Base-by-base conservation (phyloP, 1,140 invertebrate genomes). In the Aphelenchoides avenae region DNA sequence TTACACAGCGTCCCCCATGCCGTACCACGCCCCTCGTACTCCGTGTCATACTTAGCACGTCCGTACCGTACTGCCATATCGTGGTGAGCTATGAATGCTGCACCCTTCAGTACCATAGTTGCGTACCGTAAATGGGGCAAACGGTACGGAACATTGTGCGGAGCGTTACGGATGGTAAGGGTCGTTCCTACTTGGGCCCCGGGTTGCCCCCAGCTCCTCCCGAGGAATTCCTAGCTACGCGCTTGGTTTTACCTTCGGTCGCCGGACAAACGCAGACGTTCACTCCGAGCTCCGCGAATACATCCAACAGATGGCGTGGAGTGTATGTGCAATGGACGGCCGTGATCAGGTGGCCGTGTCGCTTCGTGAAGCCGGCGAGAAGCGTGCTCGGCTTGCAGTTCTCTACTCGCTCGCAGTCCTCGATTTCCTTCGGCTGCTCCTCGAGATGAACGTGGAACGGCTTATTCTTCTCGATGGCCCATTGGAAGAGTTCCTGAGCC, bases 361-460 rank as follows among this genome's bases (percentile, higher is more conserved):
- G 26, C 31, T 44, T 2, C 37, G 56, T 26, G 37, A 31, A 39
- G 43, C 33, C 5, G 30, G 20, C 37, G 24, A 41, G 26, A 11
- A 30, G 24, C 11, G 43, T 20, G 20, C 47, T 41, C 3, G 61
- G 68, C n/a, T 24, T 29, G 3, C 20, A 31, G 3, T 52, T 26
- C 1, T 58, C 15, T 39, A 30, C 60, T 7, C 11, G 34, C 11
- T 41, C 6, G 36, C 61, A 68, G 13, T 71, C 64, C n/a, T 57
- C 26, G 36, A 75, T 57, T 46, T 75, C 72, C 24, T 66, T 68
- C 9, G 72, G 72, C 42, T 75, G 72, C 50, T 75, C 72, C 47
- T 75, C 72, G 31, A 75, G 52, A 51, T 75, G 72, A 26, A 76
- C 60, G 49, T 75, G 72, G 29, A 75, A 68, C 7, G 73, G 63